These are phyloP conservation scores for Oreortyx pictus DNA, from an alignment of 2,797 vertebrate genomes.

Conservation along the genomic window DNA sequence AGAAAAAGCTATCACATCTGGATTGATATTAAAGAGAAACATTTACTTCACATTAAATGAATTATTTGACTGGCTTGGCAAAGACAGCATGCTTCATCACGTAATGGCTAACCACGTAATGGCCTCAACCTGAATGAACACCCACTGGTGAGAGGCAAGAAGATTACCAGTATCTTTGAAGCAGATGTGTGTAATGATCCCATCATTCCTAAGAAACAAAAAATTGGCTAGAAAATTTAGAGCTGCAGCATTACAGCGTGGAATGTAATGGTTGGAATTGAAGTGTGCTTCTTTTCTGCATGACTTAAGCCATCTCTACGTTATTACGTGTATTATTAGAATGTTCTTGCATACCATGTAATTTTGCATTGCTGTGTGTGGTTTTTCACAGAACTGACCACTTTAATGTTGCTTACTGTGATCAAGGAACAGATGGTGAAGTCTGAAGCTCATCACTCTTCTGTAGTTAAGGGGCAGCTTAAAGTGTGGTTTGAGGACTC, in stretches of 20 bases:
- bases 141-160: neutral
- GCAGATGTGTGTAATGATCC: neutral
- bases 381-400: neutral
- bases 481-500: neutral
- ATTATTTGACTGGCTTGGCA: neutral
- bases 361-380: neutral
- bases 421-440: neutral
- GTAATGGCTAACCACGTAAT: neutral
- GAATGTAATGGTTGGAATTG: neutral
- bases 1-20: neutral
- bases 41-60: neutral
- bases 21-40: neutral
- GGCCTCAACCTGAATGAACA: neutral
- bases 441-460: neutral
- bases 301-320: neutral
- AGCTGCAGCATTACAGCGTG: neutral
- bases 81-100: neutral
- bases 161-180: neutral
- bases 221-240: neutral
- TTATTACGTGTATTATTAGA: neutral
- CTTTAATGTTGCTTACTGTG: neutral
- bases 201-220: neutral
- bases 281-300: neutral
- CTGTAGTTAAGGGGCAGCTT: neutral
- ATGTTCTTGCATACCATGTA: neutral